These are phyloP conservation scores for Uromys caudimaculatus DNA, from an alignment of 2,797 vertebrate species.

Conservation along the genomic window DNA sequence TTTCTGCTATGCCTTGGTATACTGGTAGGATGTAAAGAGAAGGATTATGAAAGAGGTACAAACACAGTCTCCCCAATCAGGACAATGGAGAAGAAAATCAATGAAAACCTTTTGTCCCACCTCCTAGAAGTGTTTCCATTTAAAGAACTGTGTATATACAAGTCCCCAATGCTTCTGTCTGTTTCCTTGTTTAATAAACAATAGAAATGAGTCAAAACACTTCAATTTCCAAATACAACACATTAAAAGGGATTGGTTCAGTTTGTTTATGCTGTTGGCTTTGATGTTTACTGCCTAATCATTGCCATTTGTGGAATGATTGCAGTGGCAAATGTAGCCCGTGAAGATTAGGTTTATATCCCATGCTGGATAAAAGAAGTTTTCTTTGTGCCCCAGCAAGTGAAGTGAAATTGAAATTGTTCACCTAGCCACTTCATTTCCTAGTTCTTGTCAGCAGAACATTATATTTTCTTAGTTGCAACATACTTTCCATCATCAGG, in stretches of 20 bases:
- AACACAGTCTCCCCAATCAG: neutral
- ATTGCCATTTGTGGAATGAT: neutral
- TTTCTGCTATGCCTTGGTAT: neutral
- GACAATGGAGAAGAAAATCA: neutral
- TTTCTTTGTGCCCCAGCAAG: neutral
- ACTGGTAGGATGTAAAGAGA: neutral
- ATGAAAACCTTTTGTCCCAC: neutral
- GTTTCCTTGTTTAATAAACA: conserved; percentile 23
- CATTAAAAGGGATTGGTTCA: neutral
- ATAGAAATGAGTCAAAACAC: neutral
- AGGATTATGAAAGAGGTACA: neutral
- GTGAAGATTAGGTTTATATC: neutral
- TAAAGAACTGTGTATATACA: neutral
- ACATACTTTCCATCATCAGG: neutral
- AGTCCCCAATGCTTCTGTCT: neutral
- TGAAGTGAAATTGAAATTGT: neutral
- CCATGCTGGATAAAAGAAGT: neutral
- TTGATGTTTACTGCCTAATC: conserved; percentile 43
- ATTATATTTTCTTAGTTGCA: neutral
- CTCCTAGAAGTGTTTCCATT: neutral
- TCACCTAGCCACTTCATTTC: neutral
- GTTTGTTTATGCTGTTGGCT: conserved; percentile 10
- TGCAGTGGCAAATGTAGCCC: neutral
- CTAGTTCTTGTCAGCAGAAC: neutral
- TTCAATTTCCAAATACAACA: neutral